Percentiles rank a stretch among this genome's conserved stretches.
Conservation (phyloP, 2,888 invertebrate genomes). For the Pseudococcus longispinus region DNA sequence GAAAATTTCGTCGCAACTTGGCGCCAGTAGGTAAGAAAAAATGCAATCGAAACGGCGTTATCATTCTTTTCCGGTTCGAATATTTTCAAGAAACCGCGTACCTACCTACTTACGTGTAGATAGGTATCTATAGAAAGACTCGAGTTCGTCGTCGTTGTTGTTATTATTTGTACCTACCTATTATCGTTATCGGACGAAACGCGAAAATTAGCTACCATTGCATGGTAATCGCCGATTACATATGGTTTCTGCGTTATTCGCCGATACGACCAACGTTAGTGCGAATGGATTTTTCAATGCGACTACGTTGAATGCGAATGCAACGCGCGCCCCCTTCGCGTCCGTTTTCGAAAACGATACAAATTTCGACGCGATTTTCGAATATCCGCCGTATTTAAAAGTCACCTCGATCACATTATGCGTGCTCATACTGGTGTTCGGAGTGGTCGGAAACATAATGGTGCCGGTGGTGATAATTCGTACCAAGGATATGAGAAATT, state of each 20-base stretch:
- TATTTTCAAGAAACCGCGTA: constrained; percentile 41
- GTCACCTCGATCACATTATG: constrained; percentile 88
- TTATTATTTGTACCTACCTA: no score
- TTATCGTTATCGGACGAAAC: no score
- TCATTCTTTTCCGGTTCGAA: not conserved
- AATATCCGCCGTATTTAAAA: constrained; percentile 82
- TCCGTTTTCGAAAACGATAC: not conserved
- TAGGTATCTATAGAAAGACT: no score
- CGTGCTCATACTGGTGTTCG: constrained; percentile 85
- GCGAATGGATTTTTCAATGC: constrained; percentile 38
- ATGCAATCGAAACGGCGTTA: constrained; percentile 9
- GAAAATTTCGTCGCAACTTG: not conserved
- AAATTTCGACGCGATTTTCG: constrained; percentile 29
- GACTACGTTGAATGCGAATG: constrained; percentile 46
- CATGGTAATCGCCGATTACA: constrained; percentile 39
- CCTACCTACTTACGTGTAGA: no score
- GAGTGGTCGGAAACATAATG: constrained; percentile 91
- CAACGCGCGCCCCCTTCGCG: not conserved
- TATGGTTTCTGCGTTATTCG: constrained; percentile 49
- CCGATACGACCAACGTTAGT: constrained; percentile 25
- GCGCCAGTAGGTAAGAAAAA: not conserved
- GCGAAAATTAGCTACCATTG: not conserved
- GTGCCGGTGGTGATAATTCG: constrained; percentile 91
- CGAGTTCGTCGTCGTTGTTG: no score
- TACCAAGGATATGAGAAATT: constrained; percentile 92